phyloP scores from a whole-genome alignment of 2,888 invertebrate species.

The Microchrysa polita region DNA sequence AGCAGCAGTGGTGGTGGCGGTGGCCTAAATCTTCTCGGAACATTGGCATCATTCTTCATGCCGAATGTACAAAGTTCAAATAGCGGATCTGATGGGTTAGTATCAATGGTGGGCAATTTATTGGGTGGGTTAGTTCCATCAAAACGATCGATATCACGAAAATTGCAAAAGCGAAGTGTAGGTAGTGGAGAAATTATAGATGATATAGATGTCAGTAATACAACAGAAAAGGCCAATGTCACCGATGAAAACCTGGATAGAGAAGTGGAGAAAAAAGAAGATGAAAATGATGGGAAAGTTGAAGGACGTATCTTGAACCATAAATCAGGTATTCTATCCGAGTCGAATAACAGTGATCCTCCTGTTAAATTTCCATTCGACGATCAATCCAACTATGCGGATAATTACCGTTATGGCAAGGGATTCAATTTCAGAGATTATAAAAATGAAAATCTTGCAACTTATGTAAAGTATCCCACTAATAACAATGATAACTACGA shows the following conservation, averaged over 20 bases:
- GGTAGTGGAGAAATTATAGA: not conserved
- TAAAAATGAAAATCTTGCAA: not conserved
- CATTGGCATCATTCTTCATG: conserved; percentile 48
- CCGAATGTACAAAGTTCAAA: conserved; percentile 32
- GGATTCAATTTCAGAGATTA: conserved; percentile 13
- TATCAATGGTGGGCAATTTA: conserved; percentile 50
- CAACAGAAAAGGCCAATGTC: not conserved
- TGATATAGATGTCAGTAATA: not conserved
- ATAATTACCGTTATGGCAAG: conserved; percentile 17
- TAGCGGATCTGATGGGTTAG: conserved; percentile 37
- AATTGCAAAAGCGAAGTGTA: conserved; percentile 48
- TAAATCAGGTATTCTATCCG: conserved; percentile 45
- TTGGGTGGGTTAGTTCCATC: conserved; percentile 49
- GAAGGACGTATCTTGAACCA: conserved; percentile 50
- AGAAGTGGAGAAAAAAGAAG: conserved; percentile 53
- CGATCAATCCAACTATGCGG: conserved; percentile 29
- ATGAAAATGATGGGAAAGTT: conserved; percentile 64
- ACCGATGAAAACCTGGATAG: not conserved
- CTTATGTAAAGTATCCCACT: not conserved
- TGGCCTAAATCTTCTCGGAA: conserved; percentile 37
- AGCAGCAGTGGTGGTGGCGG: not conserved
- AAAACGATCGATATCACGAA: conserved; percentile 44
- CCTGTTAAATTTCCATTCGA: conserved; percentile 42
- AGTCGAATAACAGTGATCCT: conserved; percentile 50
- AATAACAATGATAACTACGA: not conserved